Evolutionary conservation across 1,140 invertebrate species (phyloP).

Genomic region (Globodera rostochiensis): DNA sequence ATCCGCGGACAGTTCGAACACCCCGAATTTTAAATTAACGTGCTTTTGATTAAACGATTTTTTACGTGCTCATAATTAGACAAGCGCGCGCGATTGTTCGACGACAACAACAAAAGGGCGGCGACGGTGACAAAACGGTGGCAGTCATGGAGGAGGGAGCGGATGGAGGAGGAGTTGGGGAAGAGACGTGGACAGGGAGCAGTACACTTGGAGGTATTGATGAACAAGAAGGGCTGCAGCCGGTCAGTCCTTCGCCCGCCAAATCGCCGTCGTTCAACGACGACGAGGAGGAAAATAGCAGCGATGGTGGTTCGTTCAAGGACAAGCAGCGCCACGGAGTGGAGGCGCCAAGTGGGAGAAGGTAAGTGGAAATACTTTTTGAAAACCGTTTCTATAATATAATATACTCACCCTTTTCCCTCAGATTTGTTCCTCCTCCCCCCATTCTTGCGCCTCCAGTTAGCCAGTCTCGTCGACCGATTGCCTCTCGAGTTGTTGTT

Average conservation of each 20-base stretch:
- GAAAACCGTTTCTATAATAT: background rate
- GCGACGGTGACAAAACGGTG: background rate
- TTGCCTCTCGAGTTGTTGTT: slow-evolving; percentile 20
- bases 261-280: background rate
- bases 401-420: background rate
- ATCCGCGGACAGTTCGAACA: too few relatives aligned
- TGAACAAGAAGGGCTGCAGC: background rate
- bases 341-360: background rate
- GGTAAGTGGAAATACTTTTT: background rate
- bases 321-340: background rate
- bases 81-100: slow-evolving; percentile 14
- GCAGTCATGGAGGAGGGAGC: background rate
- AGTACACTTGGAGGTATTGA: background rate
- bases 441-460: background rate
- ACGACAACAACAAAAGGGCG: slow-evolving; percentile 3
- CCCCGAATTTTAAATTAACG: too few relatives aligned
- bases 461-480: background rate
- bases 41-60: too few relatives aligned
- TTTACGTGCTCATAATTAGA: background rate
- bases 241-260: background rate
- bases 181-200: background rate
- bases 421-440: background rate
- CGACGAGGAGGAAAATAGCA: background rate
- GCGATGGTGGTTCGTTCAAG: background rate
- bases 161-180: background rate